phyloP scores from a whole-genome alignment of 2,797 vertebrate genomes.

The Sebastolobus alascanus region DNA sequence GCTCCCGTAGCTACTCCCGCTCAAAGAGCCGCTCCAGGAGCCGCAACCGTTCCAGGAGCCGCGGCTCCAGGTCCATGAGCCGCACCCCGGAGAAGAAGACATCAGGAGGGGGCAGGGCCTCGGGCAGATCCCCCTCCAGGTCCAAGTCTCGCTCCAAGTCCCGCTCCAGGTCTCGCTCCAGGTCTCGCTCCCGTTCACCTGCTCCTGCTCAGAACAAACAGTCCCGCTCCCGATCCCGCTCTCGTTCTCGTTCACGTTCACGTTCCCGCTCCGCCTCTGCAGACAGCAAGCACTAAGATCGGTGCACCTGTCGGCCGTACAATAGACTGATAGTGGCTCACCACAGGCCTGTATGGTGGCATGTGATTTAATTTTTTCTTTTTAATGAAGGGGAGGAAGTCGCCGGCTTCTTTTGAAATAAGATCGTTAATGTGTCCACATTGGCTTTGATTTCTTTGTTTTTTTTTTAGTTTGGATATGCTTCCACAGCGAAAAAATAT shows the following conservation, averaged over 20 bases:
- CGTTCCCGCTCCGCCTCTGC: constrained; percentile 82
- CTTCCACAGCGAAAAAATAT: constrained; percentile 12
- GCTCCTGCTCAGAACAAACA: constrained; percentile 70
- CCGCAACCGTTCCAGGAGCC: constrained; percentile 80
- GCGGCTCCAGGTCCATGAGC: constrained; percentile 85
- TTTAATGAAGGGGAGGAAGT: constrained; percentile 40
- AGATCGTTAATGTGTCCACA: constrained; percentile 40
- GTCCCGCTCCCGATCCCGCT: constrained; percentile 71
- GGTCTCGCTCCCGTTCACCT: constrained; percentile 72
- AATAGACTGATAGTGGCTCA: constrained; percentile 54
- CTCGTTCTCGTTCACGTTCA: constrained; percentile 75
- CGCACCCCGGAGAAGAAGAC: constrained; percentile 92
- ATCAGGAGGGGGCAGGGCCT: constrained; percentile 70
- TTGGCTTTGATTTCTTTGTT: constrained; percentile 11
- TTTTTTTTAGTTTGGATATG: constrained; percentile 38
- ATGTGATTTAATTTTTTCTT: constrained; percentile 26
- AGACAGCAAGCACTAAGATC: constrained; percentile 74
- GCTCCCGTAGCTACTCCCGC: constrained; percentile 89
- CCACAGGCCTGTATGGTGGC: constrained; percentile 28
- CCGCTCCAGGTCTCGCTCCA: constrained; percentile 71
- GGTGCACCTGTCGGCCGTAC: neutral
- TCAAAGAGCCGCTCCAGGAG: constrained; percentile 86
- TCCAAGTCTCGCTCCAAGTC: constrained; percentile 77
- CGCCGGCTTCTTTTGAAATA: constrained; percentile 45
- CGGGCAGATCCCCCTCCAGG: constrained; percentile 78